Evolutionary conservation across 2,797 vertebrate species (phyloP), one percentile per base, ranked within the genome.

Genomic region (Intellagama lesueurii): DNA sequence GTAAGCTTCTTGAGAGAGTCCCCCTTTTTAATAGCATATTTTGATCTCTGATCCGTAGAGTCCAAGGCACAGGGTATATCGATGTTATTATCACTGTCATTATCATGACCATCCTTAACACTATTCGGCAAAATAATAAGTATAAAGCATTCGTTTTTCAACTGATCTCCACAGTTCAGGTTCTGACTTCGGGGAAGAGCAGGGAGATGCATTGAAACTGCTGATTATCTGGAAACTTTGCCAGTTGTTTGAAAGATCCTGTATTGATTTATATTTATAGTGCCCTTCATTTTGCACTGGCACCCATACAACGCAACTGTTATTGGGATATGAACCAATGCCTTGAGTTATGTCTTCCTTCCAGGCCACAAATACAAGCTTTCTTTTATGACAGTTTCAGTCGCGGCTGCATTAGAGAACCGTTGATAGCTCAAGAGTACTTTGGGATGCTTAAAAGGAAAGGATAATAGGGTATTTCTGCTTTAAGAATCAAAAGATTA

Each of bases 221-320:
- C 94, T 93, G 92, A 94, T 96, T 96, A 92, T 92, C 95, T 97
- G 90, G 95, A 96, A 95, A 93, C 94, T 93, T 95, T 95, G 95
- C 94, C 96, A 95, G 94, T 95, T 92, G 90, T 96, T 95, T 95
- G 95, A 96, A 95, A 91, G 94, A 95, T 91, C 88, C 64, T 0
- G 94, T 94, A 95, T 92, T 95, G 95, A 96, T 96, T 68, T 96
- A 92, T 52, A 92, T 94, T 92, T 92, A 92, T 92, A 94, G 91
- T 79, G 93, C 94, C 92, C 94, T 96, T 96, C 90, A 94, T 96
- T 95, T 95, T 87, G 9, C 12, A 52, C 93, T 94, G 94, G 94
- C 94, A 94, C 0, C 0, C 91, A 86, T 89, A 95, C 91, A 96
- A 92, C 93, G 87, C 82, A 82, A 19, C 30, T 89, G 93, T 94